Percentiles rank a stretch among this genome's conserved stretches.
phyloP scores from a whole-genome alignment of 2,113 vertebrate species.

The Dromas ardeola region DNA sequence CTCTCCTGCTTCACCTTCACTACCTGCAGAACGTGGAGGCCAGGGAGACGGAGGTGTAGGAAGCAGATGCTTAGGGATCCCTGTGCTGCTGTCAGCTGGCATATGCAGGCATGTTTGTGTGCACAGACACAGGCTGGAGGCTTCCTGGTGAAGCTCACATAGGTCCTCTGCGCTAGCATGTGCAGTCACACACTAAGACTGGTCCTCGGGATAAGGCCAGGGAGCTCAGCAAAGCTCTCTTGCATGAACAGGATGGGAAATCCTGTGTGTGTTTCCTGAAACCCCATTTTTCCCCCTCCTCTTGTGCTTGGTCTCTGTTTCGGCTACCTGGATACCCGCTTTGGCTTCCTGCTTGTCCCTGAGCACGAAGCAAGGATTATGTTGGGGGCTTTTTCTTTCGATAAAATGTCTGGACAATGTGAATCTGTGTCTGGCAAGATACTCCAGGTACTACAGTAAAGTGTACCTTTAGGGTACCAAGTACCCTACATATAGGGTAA shows the following conservation, averaged over 20 bases:
- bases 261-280: neutral
- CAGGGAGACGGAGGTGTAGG: neutral
- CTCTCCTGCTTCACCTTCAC: neutral
- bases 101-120: fast-evolving
- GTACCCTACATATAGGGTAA: neutral
- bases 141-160: neutral
- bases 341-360: neutral
- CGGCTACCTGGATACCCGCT: fast-evolving
- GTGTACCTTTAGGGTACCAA: too few species aligned
- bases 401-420: neutral
- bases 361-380: neutral
- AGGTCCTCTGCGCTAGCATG: neutral
- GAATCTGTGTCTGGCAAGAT: neutral
- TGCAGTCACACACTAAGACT: neutral
- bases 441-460: neutral
- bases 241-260: neutral
- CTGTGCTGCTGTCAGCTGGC: neutral
- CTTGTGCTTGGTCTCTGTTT: neutral
- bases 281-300: fast-evolving
- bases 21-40: neutral
- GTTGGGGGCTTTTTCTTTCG: neutral
- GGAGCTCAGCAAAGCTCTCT: neutral
- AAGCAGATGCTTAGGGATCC: neutral
- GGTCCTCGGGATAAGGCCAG: neutral
- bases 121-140: neutral